Evolutionary conservation across 2,888 invertebrate species (phyloP).

Genomic region (Xestobium rufovillosum): DNA sequence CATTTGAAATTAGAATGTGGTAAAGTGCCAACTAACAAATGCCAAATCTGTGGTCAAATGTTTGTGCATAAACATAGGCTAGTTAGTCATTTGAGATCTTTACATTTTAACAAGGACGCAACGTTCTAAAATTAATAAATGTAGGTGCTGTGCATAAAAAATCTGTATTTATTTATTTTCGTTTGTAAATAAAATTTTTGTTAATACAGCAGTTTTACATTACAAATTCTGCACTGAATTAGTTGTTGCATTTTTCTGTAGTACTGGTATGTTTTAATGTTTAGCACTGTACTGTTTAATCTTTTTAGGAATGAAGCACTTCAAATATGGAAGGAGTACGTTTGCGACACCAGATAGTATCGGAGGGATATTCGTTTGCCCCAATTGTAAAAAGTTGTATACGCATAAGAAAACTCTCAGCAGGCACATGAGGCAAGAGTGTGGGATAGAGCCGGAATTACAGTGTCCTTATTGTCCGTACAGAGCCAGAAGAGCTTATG

Average conservation of each 20-base stretch:
- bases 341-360: too few species aligned
- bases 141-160: too few species aligned
- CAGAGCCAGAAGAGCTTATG: constrained; percentile 55
- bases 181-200: too few species aligned
- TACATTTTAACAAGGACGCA: constrained; percentile 32
- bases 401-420: constrained; percentile 46
- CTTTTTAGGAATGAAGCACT: too few species aligned
- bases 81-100: constrained; percentile 31
- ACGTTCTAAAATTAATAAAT: too few species aligned
- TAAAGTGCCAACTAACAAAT: constrained; percentile 32
- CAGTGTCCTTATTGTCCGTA: constrained; percentile 69
- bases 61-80: constrained; percentile 36
- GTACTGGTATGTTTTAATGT: too few species aligned
- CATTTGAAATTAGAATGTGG: constrained; percentile 46
- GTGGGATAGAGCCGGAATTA: constrained; percentile 57
- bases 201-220: too few species aligned
- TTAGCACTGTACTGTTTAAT: too few species aligned
- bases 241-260: too few species aligned
- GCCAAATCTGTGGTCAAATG: constrained; percentile 33
- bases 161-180: too few species aligned
- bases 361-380: constrained; percentile 42
- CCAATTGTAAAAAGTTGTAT: constrained; percentile 44
- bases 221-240: too few species aligned
- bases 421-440: constrained; percentile 46
- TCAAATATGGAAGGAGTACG: too few species aligned